Base-by-base conservation (phyloP, 2,888 invertebrate species). In the Blastobasis adustella region DNA sequence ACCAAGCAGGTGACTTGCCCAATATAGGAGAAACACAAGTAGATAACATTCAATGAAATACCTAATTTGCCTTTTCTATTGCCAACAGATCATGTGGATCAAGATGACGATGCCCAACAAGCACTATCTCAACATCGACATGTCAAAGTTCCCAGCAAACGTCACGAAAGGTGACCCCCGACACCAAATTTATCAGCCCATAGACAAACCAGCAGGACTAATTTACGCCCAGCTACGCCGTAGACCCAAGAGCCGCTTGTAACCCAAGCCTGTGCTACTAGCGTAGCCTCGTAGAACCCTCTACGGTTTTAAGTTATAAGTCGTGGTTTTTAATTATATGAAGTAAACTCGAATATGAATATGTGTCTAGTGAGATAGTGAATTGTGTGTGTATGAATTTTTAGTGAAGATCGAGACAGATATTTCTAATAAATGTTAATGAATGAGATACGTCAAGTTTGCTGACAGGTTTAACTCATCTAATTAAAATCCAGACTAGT, bases 41-140 rank as follows among this genome's bases (percentile, higher is more conserved):
- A 1, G 23, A 23, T 23, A 23, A 23, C 23, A n/a, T n/a, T n/a
- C n/a, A 23, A 23, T 23, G 23, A 23, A 23, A 23, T 23, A 23
- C 3, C 23, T 23, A 23, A 23, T 23, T 1, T 23, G 23, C 23
- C 23, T 23, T 23, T 23, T 3, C 23, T 23, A 23, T 76, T 73
- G 60, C 66, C 54, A 54, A 52, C 85, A 94, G 92, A 91, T 94
- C 46, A 83, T 87, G 5, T 91, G 91, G 70, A 92, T 95, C 49
- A 91, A 92, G 61, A 94, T 95, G 92, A 90, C 90, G 54, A 93
- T 95, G 92, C 95, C 95, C 0, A 95, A 95, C 77, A 94, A 94
- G 65, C 95, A 95, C 71, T 95, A 95, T 71, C 91, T 93, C 63
- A 91, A 91, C 61, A 91, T 95, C 45, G 94, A 95, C 70, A 90